Evolutionary conservation across 2,113 vertebrate genomes (phyloP).

Genomic region (Peromyscus leucopus): DNA sequence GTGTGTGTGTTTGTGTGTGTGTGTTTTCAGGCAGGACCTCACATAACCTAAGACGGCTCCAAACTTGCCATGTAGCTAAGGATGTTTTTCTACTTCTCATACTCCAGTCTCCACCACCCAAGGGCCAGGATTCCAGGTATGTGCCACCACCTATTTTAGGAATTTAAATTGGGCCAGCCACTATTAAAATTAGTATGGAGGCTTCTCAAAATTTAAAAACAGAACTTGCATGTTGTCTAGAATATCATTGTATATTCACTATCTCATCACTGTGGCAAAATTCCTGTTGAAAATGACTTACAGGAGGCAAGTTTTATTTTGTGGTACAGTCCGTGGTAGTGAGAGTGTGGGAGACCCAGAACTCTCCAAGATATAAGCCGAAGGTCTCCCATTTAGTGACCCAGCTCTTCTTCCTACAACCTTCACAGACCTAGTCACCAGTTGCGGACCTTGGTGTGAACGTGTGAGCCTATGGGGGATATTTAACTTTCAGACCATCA

Average conservation of each 20-base stretch:
- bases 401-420: background rate
- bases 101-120: too few relatives aligned
- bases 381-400: background rate
- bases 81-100: background rate
- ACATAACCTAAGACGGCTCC: background rate
- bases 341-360: background rate
- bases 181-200: background rate
- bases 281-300: background rate
- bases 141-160: background rate
- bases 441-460: too few relatives aligned
- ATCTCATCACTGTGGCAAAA: background rate
- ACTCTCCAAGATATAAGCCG: background rate
- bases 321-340: background rate
- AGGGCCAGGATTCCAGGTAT: background rate
- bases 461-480: background rate
- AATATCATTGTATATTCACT: background rate
- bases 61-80: background rate
- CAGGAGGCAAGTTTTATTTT: background rate
- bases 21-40: background rate
- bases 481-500: background rate
- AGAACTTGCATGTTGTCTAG: background rate
- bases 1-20: background rate
- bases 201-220: background rate
- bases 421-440: background rate
- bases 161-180: background rate